Conservation (phyloP, 1,140 invertebrate species). For the Drosophila aff. region DNA sequence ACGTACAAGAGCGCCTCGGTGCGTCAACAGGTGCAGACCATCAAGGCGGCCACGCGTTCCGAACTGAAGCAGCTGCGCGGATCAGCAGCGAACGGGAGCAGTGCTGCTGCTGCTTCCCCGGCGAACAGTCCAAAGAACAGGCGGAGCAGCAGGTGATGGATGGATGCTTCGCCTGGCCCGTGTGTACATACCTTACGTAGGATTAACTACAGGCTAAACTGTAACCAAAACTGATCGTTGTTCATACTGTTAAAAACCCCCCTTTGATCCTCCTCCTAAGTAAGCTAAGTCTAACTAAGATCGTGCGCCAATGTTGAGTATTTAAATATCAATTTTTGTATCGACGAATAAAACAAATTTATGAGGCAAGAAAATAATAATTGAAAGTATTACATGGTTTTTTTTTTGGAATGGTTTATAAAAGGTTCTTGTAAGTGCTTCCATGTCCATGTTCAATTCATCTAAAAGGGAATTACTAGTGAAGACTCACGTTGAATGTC, state of each 20-base stretch:
- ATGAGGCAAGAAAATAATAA: neutral
- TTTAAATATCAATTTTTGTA: constrained; percentile 53
- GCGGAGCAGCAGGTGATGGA: constrained; percentile 76
- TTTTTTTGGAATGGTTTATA: neutral
- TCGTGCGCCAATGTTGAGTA: constrained; percentile 49
- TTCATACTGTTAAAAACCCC: constrained; percentile 57
- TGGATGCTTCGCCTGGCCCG: constrained; percentile 38
- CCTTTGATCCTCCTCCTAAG: constrained; percentile 1
- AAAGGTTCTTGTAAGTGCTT: no score
- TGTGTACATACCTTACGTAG: constrained; percentile 64
- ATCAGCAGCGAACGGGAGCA: constrained; percentile 15
- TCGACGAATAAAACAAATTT: constrained; percentile 49
- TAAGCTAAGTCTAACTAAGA: constrained; percentile 14
- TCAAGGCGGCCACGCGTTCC: constrained; percentile 66
- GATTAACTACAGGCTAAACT: constrained; percentile 19
- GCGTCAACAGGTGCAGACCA: constrained; percentile 72
- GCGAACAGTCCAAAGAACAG: constrained; percentile 45
- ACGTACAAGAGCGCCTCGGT: constrained; percentile 66
- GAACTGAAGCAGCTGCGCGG: constrained; percentile 76
- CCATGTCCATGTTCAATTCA: no score
- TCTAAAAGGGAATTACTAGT: neutral
- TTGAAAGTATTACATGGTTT: neutral
- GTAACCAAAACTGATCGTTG: constrained; percentile 53
- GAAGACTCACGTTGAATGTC: no score
- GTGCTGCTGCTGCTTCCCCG: constrained; percentile 12